Evolutionary conservation across 2,888 invertebrate genomes (phyloP).

Genomic region (Chymomyza amoena): DNA sequence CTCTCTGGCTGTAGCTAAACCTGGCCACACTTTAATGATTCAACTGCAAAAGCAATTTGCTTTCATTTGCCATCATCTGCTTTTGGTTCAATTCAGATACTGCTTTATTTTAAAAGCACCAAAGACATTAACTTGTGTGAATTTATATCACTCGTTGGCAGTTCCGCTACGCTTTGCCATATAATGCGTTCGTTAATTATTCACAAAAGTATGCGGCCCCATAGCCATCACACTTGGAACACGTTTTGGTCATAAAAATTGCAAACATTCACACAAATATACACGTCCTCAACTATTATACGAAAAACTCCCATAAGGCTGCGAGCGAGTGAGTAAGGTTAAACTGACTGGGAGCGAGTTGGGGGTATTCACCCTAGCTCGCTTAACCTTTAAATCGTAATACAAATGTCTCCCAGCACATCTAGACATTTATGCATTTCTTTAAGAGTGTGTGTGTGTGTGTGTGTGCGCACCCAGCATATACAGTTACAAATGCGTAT

Average conservation of each 20-base stretch:
- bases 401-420: slow-evolving; percentile 51
- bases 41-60: not conserved
- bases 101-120: slow-evolving; percentile 60
- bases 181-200: slow-evolving; percentile 71
- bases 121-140: slow-evolving; percentile 65
- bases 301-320: slow-evolving; percentile 28
- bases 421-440: slow-evolving; percentile 60
- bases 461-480: slow-evolving; percentile 1
- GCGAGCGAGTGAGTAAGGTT: not conserved
- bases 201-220: slow-evolving; percentile 46
- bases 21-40: not conserved
- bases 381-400: slow-evolving; percentile 55
- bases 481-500: slow-evolving; percentile 12
- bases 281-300: slow-evolving; percentile 61
- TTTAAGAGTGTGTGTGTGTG: slow-evolving; percentile 25
- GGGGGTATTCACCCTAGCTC: slow-evolving; percentile 11
- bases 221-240: slow-evolving; percentile 34
- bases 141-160: slow-evolving; percentile 64
- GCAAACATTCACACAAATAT: slow-evolving; percentile 32
- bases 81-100: slow-evolving; percentile 8
- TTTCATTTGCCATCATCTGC: not conserved
- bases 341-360: slow-evolving; percentile 19
- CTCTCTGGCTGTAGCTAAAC: not conserved
- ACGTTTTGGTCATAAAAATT: slow-evolving; percentile 73
- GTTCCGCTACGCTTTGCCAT: slow-evolving; percentile 48